Evolutionary conservation across 2,797 vertebrate genomes (phyloP), one percentile per base, ranked within the genome.

Genomic region (Aythya fuligula): DNA sequence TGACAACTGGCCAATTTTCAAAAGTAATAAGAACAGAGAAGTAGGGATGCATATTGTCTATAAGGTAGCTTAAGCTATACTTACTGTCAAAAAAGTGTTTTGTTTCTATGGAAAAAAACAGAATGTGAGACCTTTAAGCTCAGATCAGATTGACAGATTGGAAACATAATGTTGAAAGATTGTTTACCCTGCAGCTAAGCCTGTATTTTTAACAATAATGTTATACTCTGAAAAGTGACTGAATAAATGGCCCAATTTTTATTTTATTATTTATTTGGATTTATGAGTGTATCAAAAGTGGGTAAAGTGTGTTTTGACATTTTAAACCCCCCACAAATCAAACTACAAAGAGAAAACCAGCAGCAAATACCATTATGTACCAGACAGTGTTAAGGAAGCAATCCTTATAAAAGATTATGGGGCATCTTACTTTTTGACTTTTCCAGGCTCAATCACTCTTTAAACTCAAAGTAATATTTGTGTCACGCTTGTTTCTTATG

Each of bases 121-220:
- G 76, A 93, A 94, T 56, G 27, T 47, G 62, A 89, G 56, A 69
- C 51, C 70, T 96, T 94, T 91, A 92, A 94, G 15, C 70, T 89
- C 73, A 66, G 62, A 95, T 90, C 85, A 94, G 94, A 91, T 61
- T 96, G 96, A 95, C 87, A 96, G 91, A 91, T 92, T 88, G 51
- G 92, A 96, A 94, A 81, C 89, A 93, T 92, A 96, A 96, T 70
- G 36, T 89, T 93, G 89, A 94, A 95, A 93, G 47, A 91, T 93
- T 93, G 90, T 73, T 92, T 91, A 88, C 71, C 87, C 92, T 62
- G 79, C 73, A 96, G 94, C 92, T 92, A 87, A 94, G 64, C 79
- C 90, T 89, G 66, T 84, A 60, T 90, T 89, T 93, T 93, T 78
- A 17, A 93, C 27, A 95, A 92, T 81, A 45, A 91, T 21, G 16